A percentile compares a stretch with the other conserved stretches of the same genome.
Evolutionary conservation across 2,797 vertebrate species (phyloP).

Genomic region (Cynopterus sphinx): DNA sequence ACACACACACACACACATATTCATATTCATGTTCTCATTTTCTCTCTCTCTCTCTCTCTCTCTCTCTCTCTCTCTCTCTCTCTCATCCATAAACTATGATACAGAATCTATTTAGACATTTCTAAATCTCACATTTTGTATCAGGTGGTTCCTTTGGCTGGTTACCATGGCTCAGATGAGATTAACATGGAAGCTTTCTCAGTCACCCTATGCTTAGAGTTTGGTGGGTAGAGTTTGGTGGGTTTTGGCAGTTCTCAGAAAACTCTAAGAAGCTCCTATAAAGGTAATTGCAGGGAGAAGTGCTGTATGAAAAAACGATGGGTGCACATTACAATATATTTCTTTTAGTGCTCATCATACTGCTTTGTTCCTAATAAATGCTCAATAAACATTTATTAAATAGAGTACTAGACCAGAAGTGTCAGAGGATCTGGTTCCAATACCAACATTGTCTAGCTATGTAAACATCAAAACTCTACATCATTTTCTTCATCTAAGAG

Average conservation of each 20-base stretch:
- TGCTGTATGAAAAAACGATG: neutral
- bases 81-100: neutral
- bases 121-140: neutral
- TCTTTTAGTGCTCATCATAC: neutral
- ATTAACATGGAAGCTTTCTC: neutral
- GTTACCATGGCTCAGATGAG: neutral
- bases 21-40: neutral
- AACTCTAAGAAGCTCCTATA: neutral
- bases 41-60: neutral
- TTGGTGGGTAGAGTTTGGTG: neutral
- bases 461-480: neutral
- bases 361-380: neutral
- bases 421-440: neutral
- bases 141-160: neutral
- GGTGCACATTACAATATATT: too few species aligned
- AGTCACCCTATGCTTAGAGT: neutral
- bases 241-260: neutral
- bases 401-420: neutral
- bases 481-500: neutral
- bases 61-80: neutral
- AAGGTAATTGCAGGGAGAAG: neutral
- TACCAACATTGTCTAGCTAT: neutral
- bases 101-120: neutral
- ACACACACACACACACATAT: neutral
- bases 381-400: neutral